Base-by-base conservation (phyloP, 2,113 vertebrate genomes). In the Cottus gobio region DNA sequence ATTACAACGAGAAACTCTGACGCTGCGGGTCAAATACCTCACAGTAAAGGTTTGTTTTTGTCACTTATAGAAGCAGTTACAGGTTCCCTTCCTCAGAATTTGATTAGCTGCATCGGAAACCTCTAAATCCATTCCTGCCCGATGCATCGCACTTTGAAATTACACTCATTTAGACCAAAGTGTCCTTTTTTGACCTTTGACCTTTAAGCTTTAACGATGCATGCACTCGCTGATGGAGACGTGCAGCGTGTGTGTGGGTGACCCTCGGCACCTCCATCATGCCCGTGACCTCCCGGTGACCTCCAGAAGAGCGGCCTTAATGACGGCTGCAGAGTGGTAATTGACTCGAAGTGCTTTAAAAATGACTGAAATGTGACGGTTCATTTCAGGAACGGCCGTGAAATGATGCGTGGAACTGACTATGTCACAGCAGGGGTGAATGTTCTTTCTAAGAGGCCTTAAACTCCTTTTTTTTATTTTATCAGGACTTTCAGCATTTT, bases 301-400 rank as follows among this genome's bases (percentile, higher is more conserved):
- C 37, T 50, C 37, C 34, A 11, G 26, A 76, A 39, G 50, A 79
- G 79, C 39, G 46, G 31, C 50, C n/a, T 31, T 57, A 72, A 50
- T 56, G 68, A 50, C 56, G n/a, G 42, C n/a, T 15, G 10, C 31
- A 64, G 22, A 20, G 56, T 20, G 9, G 58, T 74, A 54, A 75
- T 28, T 48, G 63, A 42, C 57, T 52, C 30, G 26, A 81, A 77
- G 9, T 34, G 37, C 39, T 74, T 48, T n/a, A 12, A 22, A 71
- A 54, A 56, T 66, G 52, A 18, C n/a, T 46, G 39, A 7, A 58
- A 52, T 54, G 0, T 12, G 22, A 0, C 57, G 42, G 22, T 84
- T 4, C 48, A 4, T 74, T 73, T 74, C 60, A 62, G 60, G 52
- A 18, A 56, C 16, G 13, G 61, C 8, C n/a, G 30, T 77, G 1